phyloP scores from a whole-genome alignment of 1,140 invertebrate genomes.

The Cherax quadricarinatus region DNA sequence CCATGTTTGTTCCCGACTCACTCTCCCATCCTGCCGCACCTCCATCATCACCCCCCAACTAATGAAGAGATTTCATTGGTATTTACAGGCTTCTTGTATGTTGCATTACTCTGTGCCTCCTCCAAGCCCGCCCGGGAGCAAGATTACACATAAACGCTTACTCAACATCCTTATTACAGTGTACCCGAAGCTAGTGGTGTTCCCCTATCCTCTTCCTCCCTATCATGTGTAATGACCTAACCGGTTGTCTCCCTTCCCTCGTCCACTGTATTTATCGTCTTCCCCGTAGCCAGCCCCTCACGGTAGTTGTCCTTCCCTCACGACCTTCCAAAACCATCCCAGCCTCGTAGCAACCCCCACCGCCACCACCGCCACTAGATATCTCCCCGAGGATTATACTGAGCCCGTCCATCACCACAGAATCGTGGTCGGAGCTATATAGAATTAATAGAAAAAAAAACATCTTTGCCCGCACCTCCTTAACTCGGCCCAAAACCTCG shows the following conservation, averaged over 20 bases:
- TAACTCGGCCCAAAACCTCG: slow-evolving; percentile 11
- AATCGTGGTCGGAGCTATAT: not conserved
- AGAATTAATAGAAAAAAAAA: not conserved
- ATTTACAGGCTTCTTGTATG: not conserved
- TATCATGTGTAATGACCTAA: not conserved
- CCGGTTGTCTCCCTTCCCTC: not conserved
- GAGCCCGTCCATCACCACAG: not conserved
- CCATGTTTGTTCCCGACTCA: not conserved
- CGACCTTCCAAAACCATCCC: not conserved
- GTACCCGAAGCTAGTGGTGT: not conserved
- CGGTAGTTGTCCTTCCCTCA: too few species aligned
- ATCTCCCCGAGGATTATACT: not conserved
- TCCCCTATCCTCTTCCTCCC: not conserved
- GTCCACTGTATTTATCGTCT: not conserved
- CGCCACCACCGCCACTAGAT: not conserved
- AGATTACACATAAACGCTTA: not conserved
- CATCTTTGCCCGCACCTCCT: slow-evolving; percentile 4
- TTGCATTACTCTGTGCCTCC: not conserved
- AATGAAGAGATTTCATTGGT: not conserved
- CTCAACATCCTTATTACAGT: not conserved
- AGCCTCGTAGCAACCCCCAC: not conserved
- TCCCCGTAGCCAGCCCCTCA: not conserved
- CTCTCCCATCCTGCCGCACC: not conserved
- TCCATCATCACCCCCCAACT: not conserved
- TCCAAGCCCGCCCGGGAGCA: not conserved